phyloP scores from a whole-genome alignment of 2,113 vertebrate species.

The Dascyllus trimaculatus region DNA sequence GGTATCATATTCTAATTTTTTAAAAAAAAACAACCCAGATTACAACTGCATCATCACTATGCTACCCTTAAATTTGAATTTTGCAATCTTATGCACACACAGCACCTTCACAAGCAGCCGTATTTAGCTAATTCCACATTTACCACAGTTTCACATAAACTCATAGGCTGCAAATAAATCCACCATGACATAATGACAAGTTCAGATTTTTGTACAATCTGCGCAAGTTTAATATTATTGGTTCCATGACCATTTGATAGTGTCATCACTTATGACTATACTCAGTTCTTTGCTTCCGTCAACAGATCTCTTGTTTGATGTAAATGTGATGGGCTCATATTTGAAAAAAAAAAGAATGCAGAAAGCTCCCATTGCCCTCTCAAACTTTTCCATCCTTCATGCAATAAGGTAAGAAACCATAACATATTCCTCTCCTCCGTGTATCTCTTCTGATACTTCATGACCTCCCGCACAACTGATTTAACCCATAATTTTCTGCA shows the following conservation, averaged over 20 bases:
- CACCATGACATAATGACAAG: too few species aligned
- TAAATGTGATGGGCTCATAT: background rate
- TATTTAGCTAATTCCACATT: background rate
- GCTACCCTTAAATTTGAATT: background rate
- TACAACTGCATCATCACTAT: background rate
- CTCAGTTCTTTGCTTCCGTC: background rate
- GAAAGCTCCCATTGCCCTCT: background rate
- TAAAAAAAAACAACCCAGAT: background rate
- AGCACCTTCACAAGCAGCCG: background rate
- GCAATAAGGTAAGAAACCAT: conserved; percentile 13
- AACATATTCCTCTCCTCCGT: background rate
- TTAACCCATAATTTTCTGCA: conserved; percentile 20
- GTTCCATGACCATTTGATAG: background rate
- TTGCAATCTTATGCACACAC: background rate
- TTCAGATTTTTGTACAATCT: background rate
- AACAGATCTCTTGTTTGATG: background rate
- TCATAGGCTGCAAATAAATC: too few species aligned
- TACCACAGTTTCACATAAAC: background rate
- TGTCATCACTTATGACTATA: background rate
- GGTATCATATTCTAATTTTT: background rate
- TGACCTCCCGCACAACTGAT: background rate
- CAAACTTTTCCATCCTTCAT: background rate
- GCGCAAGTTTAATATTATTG: background rate
- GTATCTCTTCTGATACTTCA: background rate
- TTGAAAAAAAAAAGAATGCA: background rate